These are phyloP conservation scores for Rhynchonycteris naso DNA, from an alignment of 2,797 vertebrate genomes.

Conservation along the genomic window DNA sequence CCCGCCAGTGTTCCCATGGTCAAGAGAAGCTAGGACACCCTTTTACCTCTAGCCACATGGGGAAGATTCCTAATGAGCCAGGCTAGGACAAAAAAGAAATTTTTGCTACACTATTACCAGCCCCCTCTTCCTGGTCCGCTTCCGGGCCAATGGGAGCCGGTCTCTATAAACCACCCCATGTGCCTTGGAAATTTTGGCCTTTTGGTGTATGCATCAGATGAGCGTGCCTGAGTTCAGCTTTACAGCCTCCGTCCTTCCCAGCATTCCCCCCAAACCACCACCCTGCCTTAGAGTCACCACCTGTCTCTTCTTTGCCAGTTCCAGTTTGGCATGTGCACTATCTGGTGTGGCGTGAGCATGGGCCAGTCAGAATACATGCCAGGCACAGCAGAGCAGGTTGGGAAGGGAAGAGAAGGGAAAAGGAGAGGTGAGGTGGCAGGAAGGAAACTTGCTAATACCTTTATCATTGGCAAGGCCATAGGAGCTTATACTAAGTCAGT, in stretches of 20 bases:
- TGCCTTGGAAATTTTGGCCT: not conserved
- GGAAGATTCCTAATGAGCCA: not conserved
- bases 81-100: not conserved
- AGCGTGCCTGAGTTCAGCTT: not conserved
- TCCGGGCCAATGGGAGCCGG: not conserved
- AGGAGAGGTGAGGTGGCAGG: not conserved
- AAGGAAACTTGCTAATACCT: not conserved
- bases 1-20: not conserved
- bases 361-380: not conserved
- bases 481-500: rapidly evolving
- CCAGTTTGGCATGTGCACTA: not conserved
- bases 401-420: too few relatives aligned
- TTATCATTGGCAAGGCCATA: not conserved
- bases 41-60: not conserved
- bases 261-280: not conserved
- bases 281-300: not conserved
- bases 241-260: not conserved
- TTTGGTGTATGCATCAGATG: not conserved
- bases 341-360: rapidly evolving
- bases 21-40: not conserved
- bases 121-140: not conserved
- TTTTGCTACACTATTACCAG: not conserved
- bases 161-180: not conserved
- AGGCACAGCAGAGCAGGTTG: not conserved
- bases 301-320: not conserved